Percentiles rank a stretch among this genome's conserved stretches.
Conservation (phyloP, 2,888 invertebrate genomes). For the Erynnis tages region DNA sequence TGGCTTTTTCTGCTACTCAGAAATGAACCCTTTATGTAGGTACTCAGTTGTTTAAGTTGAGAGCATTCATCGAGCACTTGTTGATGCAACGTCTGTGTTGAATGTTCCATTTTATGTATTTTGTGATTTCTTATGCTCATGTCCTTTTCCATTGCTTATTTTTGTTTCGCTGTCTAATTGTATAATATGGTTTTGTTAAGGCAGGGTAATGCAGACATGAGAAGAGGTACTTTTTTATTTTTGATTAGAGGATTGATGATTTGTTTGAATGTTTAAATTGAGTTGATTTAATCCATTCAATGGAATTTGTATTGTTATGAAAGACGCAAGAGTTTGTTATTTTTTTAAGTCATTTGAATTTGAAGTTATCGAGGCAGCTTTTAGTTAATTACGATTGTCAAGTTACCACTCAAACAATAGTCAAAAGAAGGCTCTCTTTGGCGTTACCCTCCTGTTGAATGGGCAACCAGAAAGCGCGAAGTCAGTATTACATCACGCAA, state of each 20-base stretch:
- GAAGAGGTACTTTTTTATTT: conserved; percentile 77
- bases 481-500: conserved; percentile 72
- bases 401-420: conserved; percentile 78
- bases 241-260: conserved; percentile 69
- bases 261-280: conserved; percentile 79
- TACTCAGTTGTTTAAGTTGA: conserved; percentile 39
- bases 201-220: conserved; percentile 79
- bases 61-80: conserved; percentile 41
- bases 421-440: conserved; percentile 77
- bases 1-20: conserved; percentile 55
- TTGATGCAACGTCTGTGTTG: conserved; percentile 58
- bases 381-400: conserved; percentile 68
- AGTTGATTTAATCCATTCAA: conserved; percentile 78
- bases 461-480: conserved; percentile 32
- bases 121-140: conserved; percentile 78
- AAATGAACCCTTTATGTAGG: conserved; percentile 46
- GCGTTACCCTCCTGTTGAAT: conserved; percentile 50
- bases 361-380: conserved; percentile 73
- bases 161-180: conserved; percentile 70
- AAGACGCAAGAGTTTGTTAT: conserved; percentile 75
- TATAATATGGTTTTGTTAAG: conserved; percentile 78
- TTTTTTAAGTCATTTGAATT: conserved; percentile 76
- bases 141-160: conserved; percentile 77
- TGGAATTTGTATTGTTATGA: conserved; percentile 78
- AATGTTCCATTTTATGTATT: conserved; percentile 60